These are phyloP conservation scores for Merluccius polli DNA, from an alignment of 2,797 vertebrate species.

Conservation along the genomic window DNA sequence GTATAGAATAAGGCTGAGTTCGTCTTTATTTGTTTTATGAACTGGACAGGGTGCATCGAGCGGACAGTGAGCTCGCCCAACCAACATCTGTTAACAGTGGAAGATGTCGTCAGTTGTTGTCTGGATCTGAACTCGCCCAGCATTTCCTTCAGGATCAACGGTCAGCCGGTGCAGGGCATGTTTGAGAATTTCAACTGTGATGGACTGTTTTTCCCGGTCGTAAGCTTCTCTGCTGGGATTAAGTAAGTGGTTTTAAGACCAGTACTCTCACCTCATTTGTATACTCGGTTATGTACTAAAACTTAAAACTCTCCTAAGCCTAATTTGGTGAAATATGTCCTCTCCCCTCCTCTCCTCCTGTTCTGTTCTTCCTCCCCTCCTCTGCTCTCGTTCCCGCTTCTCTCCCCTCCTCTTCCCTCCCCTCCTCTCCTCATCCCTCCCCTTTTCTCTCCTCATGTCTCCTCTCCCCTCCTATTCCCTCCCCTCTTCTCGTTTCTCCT, in stretches of 20 bases:
- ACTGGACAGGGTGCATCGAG: slow-evolving; percentile 81
- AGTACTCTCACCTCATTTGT: not conserved
- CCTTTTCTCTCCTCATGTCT: not conserved
- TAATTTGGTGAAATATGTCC: not conserved
- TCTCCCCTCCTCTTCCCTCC: too few species aligned
- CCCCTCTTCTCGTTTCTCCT: not conserved
- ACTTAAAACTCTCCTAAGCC: not conserved
- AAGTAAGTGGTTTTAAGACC: slow-evolving; percentile 77
- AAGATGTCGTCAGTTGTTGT: slow-evolving; percentile 95
- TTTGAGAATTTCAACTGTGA: slow-evolving; percentile 97
- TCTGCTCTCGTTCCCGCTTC: too few species aligned
- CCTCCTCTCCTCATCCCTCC: too few species aligned
- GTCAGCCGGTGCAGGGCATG: slow-evolving; percentile 96
- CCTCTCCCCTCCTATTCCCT: too few species aligned
- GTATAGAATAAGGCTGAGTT: not conserved
- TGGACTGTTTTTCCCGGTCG: slow-evolving; percentile 92
- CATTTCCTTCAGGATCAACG: slow-evolving; percentile 95
- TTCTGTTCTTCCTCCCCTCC: not conserved
- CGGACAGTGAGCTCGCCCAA: slow-evolving; percentile 89
- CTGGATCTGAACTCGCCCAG: slow-evolving; percentile 93
- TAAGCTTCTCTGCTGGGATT: slow-evolving; percentile 93
- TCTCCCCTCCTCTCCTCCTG: not conserved
- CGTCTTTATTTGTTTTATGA: not conserved
- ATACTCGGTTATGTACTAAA: not conserved
- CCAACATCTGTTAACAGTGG: slow-evolving; percentile 84